Conservation (phyloP, 2,113 vertebrate genomes). For the Takifugu bimaculatus region DNA sequence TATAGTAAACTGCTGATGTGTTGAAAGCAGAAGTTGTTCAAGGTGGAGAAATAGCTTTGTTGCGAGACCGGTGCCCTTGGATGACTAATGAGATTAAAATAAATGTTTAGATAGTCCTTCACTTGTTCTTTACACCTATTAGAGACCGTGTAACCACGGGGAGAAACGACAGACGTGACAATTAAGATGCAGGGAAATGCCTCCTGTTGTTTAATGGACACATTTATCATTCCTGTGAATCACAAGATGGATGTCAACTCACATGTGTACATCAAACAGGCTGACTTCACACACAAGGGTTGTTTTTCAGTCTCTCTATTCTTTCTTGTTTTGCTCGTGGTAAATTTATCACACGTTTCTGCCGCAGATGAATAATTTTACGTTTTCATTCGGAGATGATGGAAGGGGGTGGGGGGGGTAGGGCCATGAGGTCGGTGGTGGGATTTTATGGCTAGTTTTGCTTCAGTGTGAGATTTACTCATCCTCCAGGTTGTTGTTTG, state of each 20-base stretch:
- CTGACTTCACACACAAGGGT: constrained; percentile 2
- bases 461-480: constrained; percentile 39
- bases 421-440: background rate
- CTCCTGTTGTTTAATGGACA: background rate
- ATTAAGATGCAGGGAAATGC: constrained; percentile 13
- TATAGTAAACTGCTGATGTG: constrained; percentile 33
- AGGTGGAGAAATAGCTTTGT: constrained; percentile 8
- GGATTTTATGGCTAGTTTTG: constrained; percentile 12
- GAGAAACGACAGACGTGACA: constrained; percentile 9
- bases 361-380: constrained; percentile 22
- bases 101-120: constrained; percentile 21
- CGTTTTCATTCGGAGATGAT: constrained; percentile 5
- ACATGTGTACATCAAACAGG: constrained; percentile 6
- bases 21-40: constrained; percentile 1
- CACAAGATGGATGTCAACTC: constrained; percentile 3
- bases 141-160: background rate
- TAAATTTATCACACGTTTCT: constrained; percentile 14
- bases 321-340: constrained; percentile 1
- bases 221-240: constrained; percentile 7
- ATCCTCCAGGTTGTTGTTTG: constrained; percentile 29
- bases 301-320: constrained; percentile 14
- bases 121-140: constrained; percentile 1
- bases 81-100: constrained; percentile 11
- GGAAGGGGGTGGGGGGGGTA: background rate
- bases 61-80: constrained; percentile 14